These are phyloP conservation scores for Drosophila picticornis DNA, from an alignment of 2,888 invertebrate genomes.

Conservation along the genomic window DNA sequence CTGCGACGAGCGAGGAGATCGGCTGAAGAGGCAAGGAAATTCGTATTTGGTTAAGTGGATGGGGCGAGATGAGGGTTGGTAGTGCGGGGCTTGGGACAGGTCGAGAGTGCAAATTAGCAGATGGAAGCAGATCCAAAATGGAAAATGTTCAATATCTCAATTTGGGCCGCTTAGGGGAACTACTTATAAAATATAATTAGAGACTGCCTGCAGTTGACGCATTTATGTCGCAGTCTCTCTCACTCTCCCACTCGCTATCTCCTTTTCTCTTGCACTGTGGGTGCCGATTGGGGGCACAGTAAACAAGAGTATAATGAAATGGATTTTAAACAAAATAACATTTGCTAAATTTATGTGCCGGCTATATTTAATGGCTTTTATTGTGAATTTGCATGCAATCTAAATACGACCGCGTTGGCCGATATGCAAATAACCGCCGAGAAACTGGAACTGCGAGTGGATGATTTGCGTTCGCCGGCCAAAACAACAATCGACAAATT, in stretches of 20 bases:
- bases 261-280: background rate
- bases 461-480: constrained; percentile 20
- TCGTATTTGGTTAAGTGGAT: constrained; percentile 43
- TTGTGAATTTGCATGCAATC: constrained; percentile 38
- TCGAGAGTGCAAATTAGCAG: constrained; percentile 72
- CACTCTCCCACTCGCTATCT: background rate
- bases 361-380: constrained; percentile 57
- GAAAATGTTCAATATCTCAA: constrained; percentile 50
- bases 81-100: constrained; percentile 47
- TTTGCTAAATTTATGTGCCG: constrained; percentile 57
- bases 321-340: constrained; percentile 75
- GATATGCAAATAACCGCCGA: constrained; percentile 31
- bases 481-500: constrained; percentile 25
- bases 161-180: constrained; percentile 26
- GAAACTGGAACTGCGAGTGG: background rate
- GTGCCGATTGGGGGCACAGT: constrained; percentile 17
- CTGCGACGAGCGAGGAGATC: constrained; percentile 4
- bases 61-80: background rate
- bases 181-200: constrained; percentile 20
- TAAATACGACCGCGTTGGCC: constrained; percentile 14
- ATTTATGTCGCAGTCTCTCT: constrained; percentile 10
- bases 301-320: constrained; percentile 62
- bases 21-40: constrained; percentile 2
- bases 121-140: constrained; percentile 47
- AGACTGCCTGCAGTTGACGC: constrained; percentile 47